Conservation (phyloP, 2,888 invertebrate species). For the Drosophila stalkeri region DNA sequence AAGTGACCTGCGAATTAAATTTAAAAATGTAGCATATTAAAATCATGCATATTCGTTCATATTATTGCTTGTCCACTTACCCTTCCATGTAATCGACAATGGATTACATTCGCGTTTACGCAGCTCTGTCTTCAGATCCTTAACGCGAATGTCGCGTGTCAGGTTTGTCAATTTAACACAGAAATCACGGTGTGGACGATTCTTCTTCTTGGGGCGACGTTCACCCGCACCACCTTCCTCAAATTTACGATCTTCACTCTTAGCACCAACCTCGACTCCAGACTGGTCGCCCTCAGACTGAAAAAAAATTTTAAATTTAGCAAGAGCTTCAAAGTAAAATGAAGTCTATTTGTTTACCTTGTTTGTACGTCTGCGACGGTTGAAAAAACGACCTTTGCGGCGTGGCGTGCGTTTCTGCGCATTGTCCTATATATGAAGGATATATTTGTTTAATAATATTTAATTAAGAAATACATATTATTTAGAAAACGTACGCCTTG, state of each 20-base stretch:
- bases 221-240: conserved; percentile 65
- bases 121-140: conserved; percentile 91
- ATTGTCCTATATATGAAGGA: conserved; percentile 51
- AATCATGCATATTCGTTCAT: background rate
- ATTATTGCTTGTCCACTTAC: conserved; percentile 55
- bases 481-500: conserved; percentile 66
- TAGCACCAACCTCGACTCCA: conserved; percentile 80
- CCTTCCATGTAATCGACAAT: conserved; percentile 91
- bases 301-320: background rate
- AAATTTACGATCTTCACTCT: conserved; percentile 82
- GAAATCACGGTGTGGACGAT: conserved; percentile 80
- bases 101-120: conserved; percentile 91
- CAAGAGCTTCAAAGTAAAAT: background rate
- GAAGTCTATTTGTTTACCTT: conserved; percentile 66
- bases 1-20: conserved; percentile 86
- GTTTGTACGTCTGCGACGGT: conserved; percentile 82
- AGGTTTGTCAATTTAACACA: conserved; percentile 89
- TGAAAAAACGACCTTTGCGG: conserved; percentile 77
- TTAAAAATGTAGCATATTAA: background rate
- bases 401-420: conserved; percentile 75
- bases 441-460: background rate
- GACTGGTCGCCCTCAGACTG: conserved; percentile 84
- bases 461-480: background rate
- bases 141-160: conserved; percentile 89
- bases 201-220: conserved; percentile 71